A percentile compares a stretch with the other conserved stretches of the same genome.
Conservation (phyloP, 2,797 vertebrate species). For the Columba guinea region DNA sequence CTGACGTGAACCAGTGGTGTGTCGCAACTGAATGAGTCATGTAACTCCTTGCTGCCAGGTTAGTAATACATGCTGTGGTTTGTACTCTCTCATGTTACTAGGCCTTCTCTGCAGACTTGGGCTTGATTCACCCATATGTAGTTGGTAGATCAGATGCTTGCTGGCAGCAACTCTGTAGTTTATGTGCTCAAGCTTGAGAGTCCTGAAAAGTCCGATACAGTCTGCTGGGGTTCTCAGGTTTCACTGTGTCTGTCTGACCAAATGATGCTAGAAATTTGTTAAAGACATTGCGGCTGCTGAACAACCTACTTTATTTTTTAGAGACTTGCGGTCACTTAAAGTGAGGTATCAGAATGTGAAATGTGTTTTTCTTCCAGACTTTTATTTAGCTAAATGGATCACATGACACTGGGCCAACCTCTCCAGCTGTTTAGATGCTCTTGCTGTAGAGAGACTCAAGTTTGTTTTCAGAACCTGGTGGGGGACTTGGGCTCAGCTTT, state of each 20-base stretch:
- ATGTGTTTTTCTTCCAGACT: not conserved
- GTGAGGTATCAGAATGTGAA: not conserved
- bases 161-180: not conserved
- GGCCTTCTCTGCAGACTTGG: not conserved
- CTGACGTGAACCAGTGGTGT: not conserved
- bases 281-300: not conserved
- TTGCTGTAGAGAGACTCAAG: not conserved
- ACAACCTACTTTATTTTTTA: not conserved
- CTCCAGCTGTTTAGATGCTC: rapidly evolving
- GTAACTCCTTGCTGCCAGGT: not conserved
- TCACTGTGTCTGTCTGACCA: not conserved
- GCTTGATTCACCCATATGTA: not conserved
- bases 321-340: not conserved
- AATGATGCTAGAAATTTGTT: not conserved
- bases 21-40: not conserved
- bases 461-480: not conserved
- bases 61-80: not conserved
- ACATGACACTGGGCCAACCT: not conserved
- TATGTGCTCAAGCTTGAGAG: not conserved
- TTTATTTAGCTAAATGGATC: not conserved
- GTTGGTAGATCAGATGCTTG: not conserved
- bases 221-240: not conserved
- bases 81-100: not conserved
- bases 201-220: not conserved
- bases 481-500: not conserved